A percentile compares a stretch with the other conserved stretches of the same genome.
Conservation (phyloP, 2,888 invertebrate genomes). For the Andricus quercusramuli region DNA sequence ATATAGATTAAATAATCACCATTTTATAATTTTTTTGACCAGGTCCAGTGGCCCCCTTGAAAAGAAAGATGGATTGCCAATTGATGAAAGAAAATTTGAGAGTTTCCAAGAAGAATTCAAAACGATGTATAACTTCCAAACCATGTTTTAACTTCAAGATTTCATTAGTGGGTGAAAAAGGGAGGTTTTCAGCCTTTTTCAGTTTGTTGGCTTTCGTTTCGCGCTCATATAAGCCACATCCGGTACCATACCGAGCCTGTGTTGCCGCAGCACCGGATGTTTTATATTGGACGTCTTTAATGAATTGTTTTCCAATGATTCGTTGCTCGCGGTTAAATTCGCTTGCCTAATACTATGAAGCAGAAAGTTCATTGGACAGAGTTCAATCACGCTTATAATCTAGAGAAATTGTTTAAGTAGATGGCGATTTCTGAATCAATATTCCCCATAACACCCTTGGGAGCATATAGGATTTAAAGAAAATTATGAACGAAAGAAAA, state of each 20-base stretch:
- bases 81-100: neutral
- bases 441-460: neutral
- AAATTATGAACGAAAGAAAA: too few species aligned
- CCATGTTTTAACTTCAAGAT: neutral
- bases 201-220: conserved; percentile 19
- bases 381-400: conserved; percentile 10
- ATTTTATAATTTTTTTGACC: too few species aligned
- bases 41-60: too few species aligned
- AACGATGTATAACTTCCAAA: neutral
- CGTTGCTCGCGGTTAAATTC: conserved; percentile 4
- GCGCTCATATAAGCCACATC: conserved; percentile 25
- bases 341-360: neutral
- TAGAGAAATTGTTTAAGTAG: conserved; percentile 9
- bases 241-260: conserved; percentile 9
- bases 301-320: conserved; percentile 41
- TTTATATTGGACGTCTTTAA: conserved; percentile 41
- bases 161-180: conserved; percentile 19
- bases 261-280: conserved; percentile 35
- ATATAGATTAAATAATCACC: too few species aligned
- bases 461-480: too few species aligned
- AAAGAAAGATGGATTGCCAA: neutral
- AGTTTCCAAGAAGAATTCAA: neutral
- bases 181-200: neutral
- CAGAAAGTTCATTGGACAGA: conserved; percentile 8
- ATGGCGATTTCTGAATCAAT: neutral